Percentiles rank a stretch among this genome's conserved stretches.
phyloP scores from a whole-genome alignment of 2,888 invertebrate genomes.

The Rhamphomyia laevipes region DNA sequence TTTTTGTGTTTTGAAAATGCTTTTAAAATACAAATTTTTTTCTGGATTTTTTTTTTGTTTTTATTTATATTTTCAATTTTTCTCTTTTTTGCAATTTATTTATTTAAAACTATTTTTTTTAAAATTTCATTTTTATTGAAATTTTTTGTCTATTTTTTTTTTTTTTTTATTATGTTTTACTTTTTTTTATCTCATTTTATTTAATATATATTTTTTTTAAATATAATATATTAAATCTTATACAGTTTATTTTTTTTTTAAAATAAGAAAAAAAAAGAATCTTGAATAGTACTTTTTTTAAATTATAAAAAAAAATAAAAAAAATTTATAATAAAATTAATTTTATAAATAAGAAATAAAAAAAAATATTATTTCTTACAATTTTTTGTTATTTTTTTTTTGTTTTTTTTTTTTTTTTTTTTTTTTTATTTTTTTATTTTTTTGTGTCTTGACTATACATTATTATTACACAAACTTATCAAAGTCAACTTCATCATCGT shows the following conservation, averaged over 20 bases:
- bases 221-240: constrained; percentile 24
- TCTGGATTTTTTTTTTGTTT: constrained; percentile 23
- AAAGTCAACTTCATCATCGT: constrained; percentile 21
- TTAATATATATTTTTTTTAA: constrained; percentile 12
- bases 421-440: constrained; percentile 19
- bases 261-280: constrained; percentile 21
- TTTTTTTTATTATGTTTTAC: constrained; percentile 14
- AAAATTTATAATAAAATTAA: constrained; percentile 28
- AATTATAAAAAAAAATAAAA: constrained; percentile 34
- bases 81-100: constrained; percentile 7
- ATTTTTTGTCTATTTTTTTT: constrained; percentile 13
- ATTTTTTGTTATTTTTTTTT: constrained; percentile 28
- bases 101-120: constrained; percentile 15
- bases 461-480: constrained; percentile 38
- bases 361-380: constrained; percentile 37
- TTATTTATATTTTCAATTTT: constrained; percentile 8
- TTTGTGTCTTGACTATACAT: constrained; percentile 32
- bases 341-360: constrained; percentile 28
- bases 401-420: constrained; percentile 20
- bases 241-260: not conserved
- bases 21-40: constrained; percentile 20
- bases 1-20: not conserved
- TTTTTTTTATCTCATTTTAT: constrained; percentile 15
- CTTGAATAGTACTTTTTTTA: constrained; percentile 25
- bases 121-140: constrained; percentile 12